Evolutionary conservation across 2,113 vertebrate genomes (phyloP).

Genomic region (Lasiurus borealis): DNA sequence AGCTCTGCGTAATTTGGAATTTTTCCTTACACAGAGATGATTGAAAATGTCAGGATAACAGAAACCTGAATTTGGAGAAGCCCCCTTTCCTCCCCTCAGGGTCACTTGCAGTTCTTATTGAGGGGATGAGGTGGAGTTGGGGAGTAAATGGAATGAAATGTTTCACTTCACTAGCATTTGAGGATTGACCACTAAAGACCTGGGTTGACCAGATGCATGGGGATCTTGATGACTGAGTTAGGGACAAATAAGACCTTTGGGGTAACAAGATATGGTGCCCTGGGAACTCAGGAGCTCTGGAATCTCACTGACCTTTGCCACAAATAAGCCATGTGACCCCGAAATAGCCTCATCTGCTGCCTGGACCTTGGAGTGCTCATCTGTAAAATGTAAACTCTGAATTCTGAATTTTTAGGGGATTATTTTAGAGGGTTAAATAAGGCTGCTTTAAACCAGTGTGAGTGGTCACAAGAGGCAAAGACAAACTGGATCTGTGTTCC

Average conservation of each 20-base stretch:
- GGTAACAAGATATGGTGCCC: rapidly evolving
- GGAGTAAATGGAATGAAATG: not conserved
- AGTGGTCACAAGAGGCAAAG: not conserved
- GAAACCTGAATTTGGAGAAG: not conserved
- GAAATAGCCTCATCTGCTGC: not conserved
- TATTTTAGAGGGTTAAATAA: not conserved
- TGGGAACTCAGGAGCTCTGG: not conserved
- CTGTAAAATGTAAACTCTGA: not conserved
- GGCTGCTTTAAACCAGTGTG: not conserved
- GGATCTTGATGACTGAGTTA: not conserved
- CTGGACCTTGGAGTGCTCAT: not conserved
- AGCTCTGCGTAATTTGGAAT: not conserved
- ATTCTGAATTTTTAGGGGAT: not conserved
- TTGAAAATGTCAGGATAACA: not conserved
- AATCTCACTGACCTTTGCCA: not conserved
- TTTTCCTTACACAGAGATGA: not conserved
- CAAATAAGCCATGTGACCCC: not conserved
- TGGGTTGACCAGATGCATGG: not conserved
- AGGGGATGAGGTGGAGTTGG: not conserved
- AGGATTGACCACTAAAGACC: not conserved
- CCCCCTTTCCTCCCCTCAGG: not conserved
- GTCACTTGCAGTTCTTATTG: not conserved
- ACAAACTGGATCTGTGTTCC: not conserved
- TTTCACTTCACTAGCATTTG: not conserved
- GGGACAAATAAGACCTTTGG: not conserved